Evolutionary conservation across 1,140 invertebrate species (phyloP).

Genomic region (Aphidius gifuensis): DNA sequence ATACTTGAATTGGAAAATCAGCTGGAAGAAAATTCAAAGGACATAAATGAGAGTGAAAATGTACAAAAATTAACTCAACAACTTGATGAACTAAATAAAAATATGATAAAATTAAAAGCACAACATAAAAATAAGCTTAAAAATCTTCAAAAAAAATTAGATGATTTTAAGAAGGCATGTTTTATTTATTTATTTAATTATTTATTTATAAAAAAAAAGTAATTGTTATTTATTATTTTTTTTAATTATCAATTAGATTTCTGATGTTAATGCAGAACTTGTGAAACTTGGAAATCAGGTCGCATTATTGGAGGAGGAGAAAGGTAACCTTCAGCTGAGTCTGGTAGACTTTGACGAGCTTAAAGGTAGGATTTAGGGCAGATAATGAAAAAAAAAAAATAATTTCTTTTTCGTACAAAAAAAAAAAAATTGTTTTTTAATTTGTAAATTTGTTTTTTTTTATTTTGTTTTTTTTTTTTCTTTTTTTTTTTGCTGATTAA

Average conservation of each 20-base stretch:
- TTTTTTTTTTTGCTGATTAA: constrained; percentile 4
- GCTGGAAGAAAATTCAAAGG: constrained; percentile 42
- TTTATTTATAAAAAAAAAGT: constrained; percentile 8
- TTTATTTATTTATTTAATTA: background rate
- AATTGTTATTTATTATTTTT: constrained; percentile 16
- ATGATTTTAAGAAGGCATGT: constrained; percentile 67
- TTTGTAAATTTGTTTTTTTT: constrained; percentile 7
- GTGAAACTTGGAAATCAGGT: constrained; percentile 72
- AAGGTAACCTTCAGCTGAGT: constrained; percentile 81
- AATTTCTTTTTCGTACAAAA: constrained; percentile 26
- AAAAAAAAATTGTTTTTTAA: constrained; percentile 1
- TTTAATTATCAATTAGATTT: constrained; percentile 41
- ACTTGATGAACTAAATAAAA: constrained; percentile 73
- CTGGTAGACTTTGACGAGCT: constrained; percentile 78
- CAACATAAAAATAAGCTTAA: constrained; percentile 78
- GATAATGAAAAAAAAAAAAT: constrained; percentile 36
- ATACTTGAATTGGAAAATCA: constrained; percentile 48
- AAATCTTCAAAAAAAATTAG: constrained; percentile 77
- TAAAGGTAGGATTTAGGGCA: constrained; percentile 62
- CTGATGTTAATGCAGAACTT: constrained; percentile 68
- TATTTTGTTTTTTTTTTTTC: constrained; percentile 2
- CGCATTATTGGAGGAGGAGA: constrained; percentile 84
- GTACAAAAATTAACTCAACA: constrained; percentile 61
- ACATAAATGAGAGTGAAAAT: constrained; percentile 32
- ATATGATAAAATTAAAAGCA: constrained; percentile 81